Base-by-base conservation (phyloP, 1,140 invertebrate species). In the Radopholus similis region DNA sequence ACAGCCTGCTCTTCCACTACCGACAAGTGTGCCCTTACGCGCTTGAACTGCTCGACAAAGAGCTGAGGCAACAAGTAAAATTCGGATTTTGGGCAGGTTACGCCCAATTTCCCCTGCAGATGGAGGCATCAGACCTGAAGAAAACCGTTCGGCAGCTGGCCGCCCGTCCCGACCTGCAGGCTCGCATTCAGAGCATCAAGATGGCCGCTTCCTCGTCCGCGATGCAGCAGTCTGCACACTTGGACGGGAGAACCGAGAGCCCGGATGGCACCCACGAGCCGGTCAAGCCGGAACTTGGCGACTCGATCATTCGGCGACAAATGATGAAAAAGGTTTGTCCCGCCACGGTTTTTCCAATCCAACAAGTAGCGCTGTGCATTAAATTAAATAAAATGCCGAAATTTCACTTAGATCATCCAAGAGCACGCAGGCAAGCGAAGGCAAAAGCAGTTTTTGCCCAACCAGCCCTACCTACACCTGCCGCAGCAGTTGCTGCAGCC, bases 1-100 rank as follows among this genome's bases (percentile, higher is more conserved):
- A 79, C 64, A 81, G 78, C 64, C 51, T 79, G 40, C 62, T 79
- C 13, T 79, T 77, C 59, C 77, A 79, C 53, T 81, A 81, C 49
- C 76, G 77, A 15, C 55, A 59, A 23, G 71, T 65, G 15, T 79
- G 77, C 56, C 76, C 73, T 4, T 82, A 77, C 42, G 74, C 77
- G n/a, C 65, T 70, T 28, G 57, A 63, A 4, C 70, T 71, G 57
- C 71, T 79, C 30, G 76, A 76, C 23, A 32, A 51, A 38, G 79
- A 80, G 63, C 57, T 75, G 21, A 42, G 77, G 32, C 71, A 80
- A 59, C 76, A 80, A 44, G 57, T 74, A 32, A 8, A 30, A 66
- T 38, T 9, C 15, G 18, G 4, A 4, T 40, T n/a, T 64, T 64
- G 2, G 42, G 15, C 13, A 30, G 5, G 9, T 6, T 0, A n/a